Percentiles rank a stretch among this genome's conserved stretches.
Evolutionary conservation across 1,140 invertebrate species (phyloP).

Genomic region (Apis florea): DNA sequence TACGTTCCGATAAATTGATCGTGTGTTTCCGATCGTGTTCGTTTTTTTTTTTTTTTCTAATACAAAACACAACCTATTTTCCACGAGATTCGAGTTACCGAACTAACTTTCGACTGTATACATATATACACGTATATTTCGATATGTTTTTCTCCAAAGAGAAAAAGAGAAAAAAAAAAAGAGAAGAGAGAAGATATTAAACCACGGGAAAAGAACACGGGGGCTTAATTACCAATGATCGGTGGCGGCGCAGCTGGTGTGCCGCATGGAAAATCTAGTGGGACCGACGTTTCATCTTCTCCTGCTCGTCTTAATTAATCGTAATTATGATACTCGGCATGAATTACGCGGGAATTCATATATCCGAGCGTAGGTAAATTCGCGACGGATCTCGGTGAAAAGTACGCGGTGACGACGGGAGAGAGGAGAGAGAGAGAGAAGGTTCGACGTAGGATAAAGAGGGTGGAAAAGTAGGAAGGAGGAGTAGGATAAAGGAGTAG

Average conservation of each 20-base stretch:
- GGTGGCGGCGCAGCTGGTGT: no score
- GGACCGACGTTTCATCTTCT: background rate
- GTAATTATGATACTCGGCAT: conserved; percentile 1
- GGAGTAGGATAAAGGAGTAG: background rate
- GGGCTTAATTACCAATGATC: background rate
- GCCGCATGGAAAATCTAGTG: background rate
- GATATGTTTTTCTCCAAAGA: background rate
- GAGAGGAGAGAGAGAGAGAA: no score
- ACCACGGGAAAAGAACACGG: background rate
- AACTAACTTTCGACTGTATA: no score
- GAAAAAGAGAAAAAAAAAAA: background rate
- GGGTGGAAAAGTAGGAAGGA: background rate
- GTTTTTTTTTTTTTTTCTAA: no score
- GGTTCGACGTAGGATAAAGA: conserved; percentile 15
- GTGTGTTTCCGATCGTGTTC: no score
- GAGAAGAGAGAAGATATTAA: no score
- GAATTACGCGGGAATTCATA: background rate
- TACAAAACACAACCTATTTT: no score
- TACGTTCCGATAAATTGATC: no score
- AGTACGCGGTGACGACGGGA: background rate
- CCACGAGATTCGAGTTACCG: no score
- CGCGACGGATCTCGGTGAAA: background rate
- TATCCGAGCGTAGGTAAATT: background rate
- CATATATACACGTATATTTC: background rate
- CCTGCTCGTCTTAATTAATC: conserved; percentile 26